Base-by-base conservation (phyloP, 1,140 invertebrate species). In the Ceratina australensis region DNA sequence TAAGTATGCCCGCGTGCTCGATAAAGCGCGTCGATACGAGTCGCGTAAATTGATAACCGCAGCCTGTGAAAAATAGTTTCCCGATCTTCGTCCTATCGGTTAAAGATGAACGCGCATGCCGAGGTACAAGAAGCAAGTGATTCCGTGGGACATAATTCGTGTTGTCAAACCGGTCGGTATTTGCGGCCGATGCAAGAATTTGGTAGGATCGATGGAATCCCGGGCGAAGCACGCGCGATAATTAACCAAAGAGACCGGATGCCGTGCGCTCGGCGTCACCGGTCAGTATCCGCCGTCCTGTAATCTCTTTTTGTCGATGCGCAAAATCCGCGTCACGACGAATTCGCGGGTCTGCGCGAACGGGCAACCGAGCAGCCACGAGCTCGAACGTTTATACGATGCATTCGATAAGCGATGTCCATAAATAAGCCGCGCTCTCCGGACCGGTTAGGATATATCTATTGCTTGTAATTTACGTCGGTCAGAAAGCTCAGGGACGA, bases 401-500 rank as follows among this genome's bases (percentile, higher is more conserved):
- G 80, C 87, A 81, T 80, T 88, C 86, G 86, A 88, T 86, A 86
- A 88, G 75, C 79, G 79, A 80, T 80, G 77, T 80, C 82, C 87
- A 86, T 87, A 88, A 88, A 87, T 87, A 85, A 86, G 75, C 76
- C 42, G 60, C 56, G 78, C 63, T 60, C 65, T 59, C 33, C 33
- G 83, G 85, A 86, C 83, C 86, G 86, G 85, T 87, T 86, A 80
- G 82, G 77, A 86, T 81, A 78, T 85, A 77, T 84, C 81, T 82
- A 80, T 84, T 79, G 79, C 82, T 86, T 83, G 72, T 85, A 87
- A 87, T 87, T 87, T 86, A 87, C 84, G 79, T 87, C 72, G 74
- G 73, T 49, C 71, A 78, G 85, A 84, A 84, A 86, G 80, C 81
- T 85, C 66, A 76, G 72, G 68, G 52, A 69, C 81, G 65, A 66